These are phyloP conservation scores for Lepidotrigona ventralis DNA, from an alignment of 1,140 invertebrate species.

Conservation along the genomic window DNA sequence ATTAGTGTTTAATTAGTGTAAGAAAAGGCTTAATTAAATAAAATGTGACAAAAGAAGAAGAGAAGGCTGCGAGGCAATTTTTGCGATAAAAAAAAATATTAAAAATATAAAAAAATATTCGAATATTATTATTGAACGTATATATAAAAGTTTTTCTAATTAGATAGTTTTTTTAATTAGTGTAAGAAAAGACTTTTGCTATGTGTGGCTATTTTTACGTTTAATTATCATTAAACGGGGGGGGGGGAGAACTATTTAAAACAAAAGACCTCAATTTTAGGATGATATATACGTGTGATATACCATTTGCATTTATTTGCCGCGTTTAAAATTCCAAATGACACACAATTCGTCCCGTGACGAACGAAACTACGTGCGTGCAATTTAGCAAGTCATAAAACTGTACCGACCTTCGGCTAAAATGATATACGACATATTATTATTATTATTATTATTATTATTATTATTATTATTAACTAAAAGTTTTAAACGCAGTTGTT, in stretches of 20 bases:
- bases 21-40: no score
- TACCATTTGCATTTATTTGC: conserved; percentile 10
- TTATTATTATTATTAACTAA: no score
- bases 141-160: no score
- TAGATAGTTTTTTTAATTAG: no score
- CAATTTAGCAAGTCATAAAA: not conserved
- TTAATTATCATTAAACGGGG: not conserved
- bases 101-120: no score
- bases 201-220: no score
- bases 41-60: not conserved
- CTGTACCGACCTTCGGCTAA: not conserved
- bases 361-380: not conserved
- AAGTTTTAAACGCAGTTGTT: not conserved
- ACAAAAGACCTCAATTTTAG: not conserved
- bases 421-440: not conserved
- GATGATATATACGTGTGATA: not conserved
- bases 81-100: no score
- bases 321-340: not conserved
- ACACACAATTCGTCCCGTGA: not conserved
- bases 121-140: no score
- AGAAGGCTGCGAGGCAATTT: no score
- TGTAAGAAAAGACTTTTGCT: no score
- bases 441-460: not conserved
- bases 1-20: no score
- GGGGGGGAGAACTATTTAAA: not conserved